Base-by-base conservation (phyloP, 1,140 invertebrate genomes). In the Diachasma alloeum region DNA sequence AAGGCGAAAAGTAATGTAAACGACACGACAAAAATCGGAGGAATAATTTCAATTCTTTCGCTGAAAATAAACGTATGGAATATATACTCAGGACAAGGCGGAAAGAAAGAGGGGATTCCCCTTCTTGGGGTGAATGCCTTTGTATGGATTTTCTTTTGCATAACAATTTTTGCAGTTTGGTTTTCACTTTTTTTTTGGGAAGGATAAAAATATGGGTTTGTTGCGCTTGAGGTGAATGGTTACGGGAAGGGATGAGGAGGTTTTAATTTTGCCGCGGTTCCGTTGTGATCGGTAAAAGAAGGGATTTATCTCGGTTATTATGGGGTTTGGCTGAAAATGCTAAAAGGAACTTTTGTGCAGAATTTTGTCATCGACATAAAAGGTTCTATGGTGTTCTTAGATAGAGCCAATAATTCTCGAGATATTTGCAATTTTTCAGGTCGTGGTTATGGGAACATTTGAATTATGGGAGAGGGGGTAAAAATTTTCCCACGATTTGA, bases 1-100 rank as follows among this genome's bases (percentile, higher is more conserved):
- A 90, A 90, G 86, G 88, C 87, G 88, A 90, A 90, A 90, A 90
- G 76, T 89, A 90, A 90, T 89, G 88, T 90, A 89, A 90, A 90
- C 87, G 88, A 88, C 87, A 86, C 86, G 87, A 87, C 83, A 88
- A 90, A 90, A 90, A 89, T 87, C 85, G 81, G 82, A 78, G 83
- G 88, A 90, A 90, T 89, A 90, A 89, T 90, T 90, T 89, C 87
- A 87, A 89, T 89, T 89, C 87, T 87, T 83, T 81, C 11, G 36
- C 15, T 36, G 31, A 37, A 68, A 68, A 68, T 37, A 68, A 26
- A 68, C 36, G 36, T 19, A 68, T 68, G n/a, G 26, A 68, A 68
- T 68, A 68, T 80, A 84, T 88, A 87, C 84, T 42, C 39, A 42
- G 39, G 39, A 63, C 22, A 63, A 63, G 22, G 24, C 59, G 59